Evolutionary conservation across 2,113 vertebrate species (phyloP), one percentile per base, ranked within the genome.

Genomic region (Galemys pyrenaicus): DNA sequence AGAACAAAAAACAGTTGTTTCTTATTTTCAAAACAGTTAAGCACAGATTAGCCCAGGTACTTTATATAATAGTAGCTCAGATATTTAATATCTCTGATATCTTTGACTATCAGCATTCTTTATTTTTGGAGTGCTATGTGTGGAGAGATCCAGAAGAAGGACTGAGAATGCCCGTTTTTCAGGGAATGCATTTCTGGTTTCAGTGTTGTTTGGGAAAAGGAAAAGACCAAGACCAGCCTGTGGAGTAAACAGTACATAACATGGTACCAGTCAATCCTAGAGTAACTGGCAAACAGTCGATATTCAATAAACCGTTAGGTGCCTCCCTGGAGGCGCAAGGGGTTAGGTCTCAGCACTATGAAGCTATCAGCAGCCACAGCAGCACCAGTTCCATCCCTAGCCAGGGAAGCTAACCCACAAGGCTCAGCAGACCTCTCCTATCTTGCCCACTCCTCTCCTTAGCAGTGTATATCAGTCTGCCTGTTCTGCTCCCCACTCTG

Each of bases 111-210:
- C 26, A 81, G 2, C 37, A 89, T 78, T 74, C 73, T 85, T 71
- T 87, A 82, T 35, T 64, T 79, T 94, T 88, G 15, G 65, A 93
- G n/a, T 32, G 51, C 56, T 95, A 35, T 84, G 60, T 82, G 65
- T 82, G 83, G 81, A 6, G 65, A 32, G 24, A 30, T 60, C 68
- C 17, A 74, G 32, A 94, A 79, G 49, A 51, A 30, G 20, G 30
- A 20, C 60, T 16, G 73, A 77, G 60, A 92, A 83, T 71, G 30
- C 19, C 10, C 6, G 80, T 19, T 65, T 49, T 49, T 94, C 37
- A 87, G 95, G 28, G 70, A 77, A 56, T 44, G 22, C 2, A 75
- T 94, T 88, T 89, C 82, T 92, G 46, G 9, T 74, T 95, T 84
- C 79, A 87, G 81, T 39, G 26, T 44, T 78, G n/a, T 91, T 83